These are phyloP conservation scores for Orgyia antiqua DNA, from an alignment of 2,888 invertebrate genomes.

Conservation along the genomic window DNA sequence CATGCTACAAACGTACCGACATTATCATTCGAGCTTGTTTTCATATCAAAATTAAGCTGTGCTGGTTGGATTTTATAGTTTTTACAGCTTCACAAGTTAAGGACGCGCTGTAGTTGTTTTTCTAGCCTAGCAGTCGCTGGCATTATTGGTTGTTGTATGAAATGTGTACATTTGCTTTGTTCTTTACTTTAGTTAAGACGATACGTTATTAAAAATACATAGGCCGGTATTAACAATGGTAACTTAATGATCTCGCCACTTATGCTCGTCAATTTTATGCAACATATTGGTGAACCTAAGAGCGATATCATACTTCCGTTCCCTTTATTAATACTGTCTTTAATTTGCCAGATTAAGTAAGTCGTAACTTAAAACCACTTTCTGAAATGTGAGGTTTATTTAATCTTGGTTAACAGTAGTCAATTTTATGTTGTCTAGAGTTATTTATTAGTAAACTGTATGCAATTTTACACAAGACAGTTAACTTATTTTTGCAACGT, in stretches of 20 bases:
- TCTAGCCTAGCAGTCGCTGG: conserved; percentile 42
- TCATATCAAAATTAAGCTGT: conserved; percentile 50
- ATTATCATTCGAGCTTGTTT: conserved; percentile 62
- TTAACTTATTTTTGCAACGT: not conserved
- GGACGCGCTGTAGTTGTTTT: conserved; percentile 45
- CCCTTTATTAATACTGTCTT: no score
- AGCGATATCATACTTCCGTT: no score
- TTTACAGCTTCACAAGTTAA: conserved; percentile 47
- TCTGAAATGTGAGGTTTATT: conserved; percentile 26
- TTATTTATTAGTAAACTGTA: conserved; percentile 15
- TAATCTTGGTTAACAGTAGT: conserved; percentile 28
- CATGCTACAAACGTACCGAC: conserved; percentile 39
- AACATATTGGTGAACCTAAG: no score
- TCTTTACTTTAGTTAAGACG: conserved; percentile 29
- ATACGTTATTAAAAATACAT: conserved; percentile 20
- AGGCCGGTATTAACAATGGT: no score
- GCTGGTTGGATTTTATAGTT: conserved; percentile 56
- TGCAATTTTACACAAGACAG: conserved; percentile 20
- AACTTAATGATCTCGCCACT: no score
- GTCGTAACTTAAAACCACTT: conserved; percentile 26
- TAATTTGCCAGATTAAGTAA: conserved; percentile 33
- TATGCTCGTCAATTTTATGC: no score
- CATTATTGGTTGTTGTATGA: conserved; percentile 31
- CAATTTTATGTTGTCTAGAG: conserved; percentile 19
- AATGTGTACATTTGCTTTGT: conserved; percentile 33